Percentiles rank a stretch among this genome's conserved stretches.
Conservation (phyloP, 1,140 invertebrate genomes). For the Drosophila navojoa region DNA sequence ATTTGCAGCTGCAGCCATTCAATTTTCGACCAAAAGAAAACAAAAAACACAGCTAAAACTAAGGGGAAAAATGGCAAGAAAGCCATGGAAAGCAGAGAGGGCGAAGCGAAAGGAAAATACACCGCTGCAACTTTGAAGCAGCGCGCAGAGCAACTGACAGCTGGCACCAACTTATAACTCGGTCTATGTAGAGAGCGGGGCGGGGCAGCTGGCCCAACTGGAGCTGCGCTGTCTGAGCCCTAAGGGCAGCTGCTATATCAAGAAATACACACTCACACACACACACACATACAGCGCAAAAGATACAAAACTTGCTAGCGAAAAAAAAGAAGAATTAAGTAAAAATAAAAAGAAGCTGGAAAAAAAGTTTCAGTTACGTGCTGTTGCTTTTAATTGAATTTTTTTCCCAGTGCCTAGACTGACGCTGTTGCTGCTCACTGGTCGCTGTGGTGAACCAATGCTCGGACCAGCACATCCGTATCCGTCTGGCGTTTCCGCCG, state of each 20-base stretch:
- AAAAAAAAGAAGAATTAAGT: conserved; percentile 28
- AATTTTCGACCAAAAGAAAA: conserved; percentile 30
- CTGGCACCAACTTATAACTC: conserved; percentile 76
- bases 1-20: conserved; percentile 40
- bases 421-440: conserved; percentile 39
- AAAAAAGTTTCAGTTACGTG: conserved; percentile 82
- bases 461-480: conserved; percentile 76
- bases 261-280: conserved; percentile 33
- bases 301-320: conserved; percentile 72
- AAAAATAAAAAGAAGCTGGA: conserved; percentile 41
- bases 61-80: conserved; percentile 1
- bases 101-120: conserved; percentile 5
- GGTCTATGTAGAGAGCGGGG: background rate
- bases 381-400: conserved; percentile 83
- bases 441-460: conserved; percentile 66
- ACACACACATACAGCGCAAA: conserved; percentile 37
- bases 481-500: conserved; percentile 66
- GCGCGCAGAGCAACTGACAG: conserved; percentile 62
- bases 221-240: conserved; percentile 46
- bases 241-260: conserved; percentile 52
- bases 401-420: conserved; percentile 54
- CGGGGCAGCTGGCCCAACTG: background rate
- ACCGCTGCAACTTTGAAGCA: conserved; percentile 63
- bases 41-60: conserved; percentile 10
- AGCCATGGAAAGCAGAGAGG: background rate